Base-by-base conservation (phyloP, 2,888 invertebrate genomes). In the Drosophila flavopinicola region DNA sequence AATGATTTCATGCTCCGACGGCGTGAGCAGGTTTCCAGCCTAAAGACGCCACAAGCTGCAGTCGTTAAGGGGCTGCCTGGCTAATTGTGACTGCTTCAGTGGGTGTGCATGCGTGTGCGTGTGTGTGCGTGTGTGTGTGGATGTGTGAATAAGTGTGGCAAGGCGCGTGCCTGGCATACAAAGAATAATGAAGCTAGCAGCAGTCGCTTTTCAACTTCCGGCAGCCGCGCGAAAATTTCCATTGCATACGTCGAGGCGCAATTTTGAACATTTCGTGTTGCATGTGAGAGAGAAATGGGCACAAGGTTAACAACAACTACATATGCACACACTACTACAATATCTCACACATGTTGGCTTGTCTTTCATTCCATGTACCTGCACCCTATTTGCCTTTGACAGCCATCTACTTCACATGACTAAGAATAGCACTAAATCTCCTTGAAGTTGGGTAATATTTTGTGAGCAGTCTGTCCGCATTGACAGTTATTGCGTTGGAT, bases 1-100 rank as follows among this genome's bases (percentile, higher is more conserved):
- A 87, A 87, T 88, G 75, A 74, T 70, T 82, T 75, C 58, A 39
- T 56, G 51, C 54, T 59, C 78, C 70, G 86, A 35, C 74, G 66
- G 60, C 70, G 42, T 66, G 56, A 57, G 67, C 54, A 59, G 32
- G 51, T 53, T 51, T 64, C 23, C 39, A 59, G 70, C 48, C 70
- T 37, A 52, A 75, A 58, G 57, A 69, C 20, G 2, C 20, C 48
- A 60, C 59, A 51, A 20, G 35, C 57, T 60, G 66, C 63, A 53
- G 44, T 60, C 53, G 63, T 75, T 60, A 51, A 78, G 52, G 68
- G 64, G 54, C 61, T 58, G 42, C 45, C 44, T 23, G 27, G 52
- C 47, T 78, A 82, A 85, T 82, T 78, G 78, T 37, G 61, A 44
- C 83, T 67, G 57, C 64, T 74, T 47, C 67, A 66, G 60, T 70